phyloP scores from a whole-genome alignment of 2,113 vertebrate genomes.

The Hemiprocne comata region DNA sequence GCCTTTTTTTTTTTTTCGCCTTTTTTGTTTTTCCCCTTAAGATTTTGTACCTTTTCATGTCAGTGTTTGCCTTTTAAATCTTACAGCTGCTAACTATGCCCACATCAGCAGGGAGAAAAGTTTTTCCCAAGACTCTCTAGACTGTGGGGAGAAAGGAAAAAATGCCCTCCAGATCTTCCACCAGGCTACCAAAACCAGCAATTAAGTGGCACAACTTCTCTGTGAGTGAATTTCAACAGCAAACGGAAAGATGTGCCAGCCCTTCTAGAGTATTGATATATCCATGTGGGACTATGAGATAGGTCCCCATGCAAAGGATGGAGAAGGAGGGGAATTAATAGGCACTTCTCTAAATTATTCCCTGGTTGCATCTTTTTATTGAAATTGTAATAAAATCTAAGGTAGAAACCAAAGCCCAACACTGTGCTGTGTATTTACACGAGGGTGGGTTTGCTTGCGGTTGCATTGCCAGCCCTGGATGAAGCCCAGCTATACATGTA shows the following conservation, averaged over 20 bases:
- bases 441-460: background rate
- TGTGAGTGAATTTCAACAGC: background rate
- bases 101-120: background rate
- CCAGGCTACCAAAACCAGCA: no score
- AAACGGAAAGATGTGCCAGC: background rate
- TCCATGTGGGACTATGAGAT: background rate
- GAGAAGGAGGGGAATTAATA: background rate
- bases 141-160: background rate
- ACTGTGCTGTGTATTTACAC: background rate
- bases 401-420: background rate
- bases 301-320: background rate
- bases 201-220: background rate
- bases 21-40: background rate
- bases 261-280: no score
- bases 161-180: background rate
- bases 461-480: background rate
- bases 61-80: background rate
- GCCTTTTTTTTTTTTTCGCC: background rate
- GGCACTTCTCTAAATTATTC: background rate
- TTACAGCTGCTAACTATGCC: background rate
- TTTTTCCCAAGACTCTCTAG: background rate
- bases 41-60: background rate
- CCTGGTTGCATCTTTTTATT: background rate
- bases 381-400: background rate
- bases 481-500: background rate